Conservation (phyloP, 2,888 invertebrate genomes). For the Agonopterix subpropinquella region DNA sequence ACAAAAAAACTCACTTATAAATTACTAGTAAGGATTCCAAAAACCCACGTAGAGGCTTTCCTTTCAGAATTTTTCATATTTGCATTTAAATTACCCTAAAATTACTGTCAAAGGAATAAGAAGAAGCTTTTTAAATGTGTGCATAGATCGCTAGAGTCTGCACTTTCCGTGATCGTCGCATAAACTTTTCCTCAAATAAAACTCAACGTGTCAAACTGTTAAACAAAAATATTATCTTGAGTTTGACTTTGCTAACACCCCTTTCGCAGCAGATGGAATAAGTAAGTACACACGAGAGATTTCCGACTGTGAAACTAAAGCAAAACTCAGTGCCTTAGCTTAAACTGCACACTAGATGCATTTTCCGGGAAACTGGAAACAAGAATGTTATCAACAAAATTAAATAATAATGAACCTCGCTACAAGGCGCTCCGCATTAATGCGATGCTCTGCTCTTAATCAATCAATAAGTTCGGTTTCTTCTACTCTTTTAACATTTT, state of each 20-base stretch:
- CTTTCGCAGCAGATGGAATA: constrained; percentile 25
- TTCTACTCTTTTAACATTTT: too few relatives aligned
- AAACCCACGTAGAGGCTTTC: too few relatives aligned
- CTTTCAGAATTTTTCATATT: too few relatives aligned
- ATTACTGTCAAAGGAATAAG: too few relatives aligned
- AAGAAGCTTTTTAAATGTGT: too few relatives aligned
- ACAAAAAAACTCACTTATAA: too few relatives aligned
- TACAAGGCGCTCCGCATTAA: neutral
- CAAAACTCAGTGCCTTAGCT: constrained; percentile 27
- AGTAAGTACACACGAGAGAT: constrained; percentile 28
- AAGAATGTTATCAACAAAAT: constrained; percentile 12
- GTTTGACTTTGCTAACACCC: constrained; percentile 21
- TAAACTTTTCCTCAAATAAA: too few relatives aligned
- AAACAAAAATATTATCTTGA: constrained; percentile 3
- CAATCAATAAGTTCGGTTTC: neutral
- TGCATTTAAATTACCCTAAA: too few relatives aligned
- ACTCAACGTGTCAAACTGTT: too few relatives aligned
- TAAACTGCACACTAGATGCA: constrained; percentile 26
- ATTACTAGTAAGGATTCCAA: too few relatives aligned
- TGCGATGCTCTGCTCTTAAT: neutral
- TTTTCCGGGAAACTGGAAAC: constrained; percentile 25
- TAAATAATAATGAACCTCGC: constrained; percentile 3
- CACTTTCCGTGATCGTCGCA: too few relatives aligned
- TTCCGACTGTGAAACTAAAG: constrained; percentile 28
- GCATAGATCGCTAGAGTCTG: too few relatives aligned